Conservation (phyloP, 2,797 vertebrate genomes). For the Ptychadena robeensis region DNA sequence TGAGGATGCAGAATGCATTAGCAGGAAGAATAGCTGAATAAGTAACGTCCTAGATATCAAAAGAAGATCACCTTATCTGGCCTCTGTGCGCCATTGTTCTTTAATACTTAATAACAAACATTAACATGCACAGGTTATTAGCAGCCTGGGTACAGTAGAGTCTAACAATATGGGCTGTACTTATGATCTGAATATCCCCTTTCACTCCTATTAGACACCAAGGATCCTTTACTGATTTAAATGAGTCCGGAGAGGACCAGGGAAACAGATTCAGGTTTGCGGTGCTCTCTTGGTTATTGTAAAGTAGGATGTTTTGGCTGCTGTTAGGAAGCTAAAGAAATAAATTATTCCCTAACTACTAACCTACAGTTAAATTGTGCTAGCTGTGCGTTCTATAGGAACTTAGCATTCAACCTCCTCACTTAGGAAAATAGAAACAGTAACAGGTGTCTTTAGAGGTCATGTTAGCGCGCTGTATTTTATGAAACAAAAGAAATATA, state of each 20-base stretch:
- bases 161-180: slow-evolving; percentile 30
- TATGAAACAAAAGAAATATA: not conserved
- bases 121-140: slow-evolving; percentile 30
- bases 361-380: slow-evolving; percentile 21
- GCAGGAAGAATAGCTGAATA: not conserved
- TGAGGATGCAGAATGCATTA: not conserved
- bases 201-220: slow-evolving; percentile 38
- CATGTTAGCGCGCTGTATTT: not conserved
- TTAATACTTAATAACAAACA: slow-evolving; percentile 17
- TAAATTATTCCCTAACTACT: slow-evolving; percentile 23
- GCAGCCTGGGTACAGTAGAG: slow-evolving; percentile 5
- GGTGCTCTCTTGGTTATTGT: slow-evolving; percentile 30
- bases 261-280: slow-evolving; percentile 20
- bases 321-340: not conserved
- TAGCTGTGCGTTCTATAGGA: slow-evolving; percentile 17
- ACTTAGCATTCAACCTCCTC: not conserved
- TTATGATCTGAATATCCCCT: slow-evolving; percentile 42
- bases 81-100: not conserved
- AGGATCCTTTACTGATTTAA: slow-evolving; percentile 45
- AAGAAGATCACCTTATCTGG: slow-evolving; percentile 13
- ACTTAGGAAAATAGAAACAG: not conserved
- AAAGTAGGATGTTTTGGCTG: slow-evolving; percentile 33
- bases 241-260: slow-evolving; percentile 9
- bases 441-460: not conserved
- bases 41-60: not conserved